Evolutionary conservation across 30 jellyfish, hydroid and myxozoan genomes (phyloP), one percentile per base, ranked within the genome.

Genomic region (Aurelia aurita): DNA sequence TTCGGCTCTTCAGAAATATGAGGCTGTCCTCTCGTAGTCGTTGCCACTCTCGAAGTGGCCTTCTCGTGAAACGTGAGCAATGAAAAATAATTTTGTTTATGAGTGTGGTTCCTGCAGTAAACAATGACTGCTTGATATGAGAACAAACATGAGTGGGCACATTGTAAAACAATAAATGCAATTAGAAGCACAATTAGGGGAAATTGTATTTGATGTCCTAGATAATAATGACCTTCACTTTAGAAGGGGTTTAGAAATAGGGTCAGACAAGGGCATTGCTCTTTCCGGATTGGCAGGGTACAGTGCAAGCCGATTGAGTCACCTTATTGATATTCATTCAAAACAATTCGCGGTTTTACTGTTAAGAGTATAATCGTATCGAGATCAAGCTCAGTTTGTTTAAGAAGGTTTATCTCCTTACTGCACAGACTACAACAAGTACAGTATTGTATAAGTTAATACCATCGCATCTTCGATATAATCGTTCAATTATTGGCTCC

Each of bases 141-240:
- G 85, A 49, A 73, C 72, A 73, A 53, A 22, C 15, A 49, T 16
- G 72, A 73, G 85, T 73, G 85, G 85, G 85, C 85, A 73, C 34
- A 73, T 73, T 73, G 72, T 47, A 32, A 53, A 61, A 73, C 85
- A 22, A 73, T 47, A 53, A 53, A 70, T 34, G 82, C 82, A 70
- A 61, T 61, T 61, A 61, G 15, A 21, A 14, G 73, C 73, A 39
- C 47, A 45, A 45, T 70, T 45, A 21, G 51, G 51, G 51, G 15
- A 39, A 39, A 39, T 39, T 39, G 51, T 39, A 39, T 39, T 39
- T 39, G 51, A 39, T 39, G 51, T 8, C 51, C 51, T 39, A 39
- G 51, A 39, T 39, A 39, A 39, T 39, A 39, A 39, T 39, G 51
- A 6, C 15, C 51, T 39, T 39, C 51, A 39, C 51, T 5, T 0